phyloP scores from a whole-genome alignment of 1,140 invertebrate species.

The Limonius californicus region DNA sequence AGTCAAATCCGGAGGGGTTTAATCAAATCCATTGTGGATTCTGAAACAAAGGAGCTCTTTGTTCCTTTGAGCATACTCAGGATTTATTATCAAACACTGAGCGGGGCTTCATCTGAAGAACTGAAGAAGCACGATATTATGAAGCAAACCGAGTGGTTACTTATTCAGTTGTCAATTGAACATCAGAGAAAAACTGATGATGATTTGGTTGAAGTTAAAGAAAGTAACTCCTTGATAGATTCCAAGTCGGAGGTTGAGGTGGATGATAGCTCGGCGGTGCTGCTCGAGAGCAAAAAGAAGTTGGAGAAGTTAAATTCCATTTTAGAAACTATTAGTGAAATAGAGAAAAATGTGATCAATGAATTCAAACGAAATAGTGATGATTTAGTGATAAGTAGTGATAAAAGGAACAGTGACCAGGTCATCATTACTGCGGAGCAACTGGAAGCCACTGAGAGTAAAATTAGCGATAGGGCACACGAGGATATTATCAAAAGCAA shows the following conservation, averaged over 20 bases:
- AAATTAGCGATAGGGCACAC: neutral
- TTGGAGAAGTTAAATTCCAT: constrained; percentile 21
- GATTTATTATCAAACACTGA: constrained; percentile 43
- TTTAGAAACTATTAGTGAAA: constrained; percentile 22
- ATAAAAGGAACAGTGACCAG: constrained; percentile 13
- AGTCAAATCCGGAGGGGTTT: constrained; percentile 38
- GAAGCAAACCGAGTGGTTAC: constrained; percentile 41
- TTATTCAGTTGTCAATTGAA: constrained; percentile 40
- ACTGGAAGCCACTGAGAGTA: constrained; percentile 21
- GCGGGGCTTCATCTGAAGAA: constrained; percentile 29
- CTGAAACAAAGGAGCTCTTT: constrained; percentile 36
- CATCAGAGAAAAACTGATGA: constrained; percentile 35
- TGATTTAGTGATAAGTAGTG: constrained; percentile 29
- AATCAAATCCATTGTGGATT: constrained; percentile 38
- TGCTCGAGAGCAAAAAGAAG: neutral
- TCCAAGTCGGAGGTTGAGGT: neutral
- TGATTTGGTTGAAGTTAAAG: constrained; percentile 21
- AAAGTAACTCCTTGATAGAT: neutral
- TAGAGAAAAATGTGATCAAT: constrained; percentile 25
- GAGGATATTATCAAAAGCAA: constrained; percentile 14
- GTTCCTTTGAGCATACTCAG: constrained; percentile 40
- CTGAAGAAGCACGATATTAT: constrained; percentile 29
- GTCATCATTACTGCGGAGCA: constrained; percentile 25
- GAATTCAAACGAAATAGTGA: constrained; percentile 25
- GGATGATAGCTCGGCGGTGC: neutral